A percentile compares a stretch with the other conserved stretches of the same genome.
phyloP scores from a whole-genome alignment of 2,888 invertebrate species.

The Iselma pallidipennis region DNA sequence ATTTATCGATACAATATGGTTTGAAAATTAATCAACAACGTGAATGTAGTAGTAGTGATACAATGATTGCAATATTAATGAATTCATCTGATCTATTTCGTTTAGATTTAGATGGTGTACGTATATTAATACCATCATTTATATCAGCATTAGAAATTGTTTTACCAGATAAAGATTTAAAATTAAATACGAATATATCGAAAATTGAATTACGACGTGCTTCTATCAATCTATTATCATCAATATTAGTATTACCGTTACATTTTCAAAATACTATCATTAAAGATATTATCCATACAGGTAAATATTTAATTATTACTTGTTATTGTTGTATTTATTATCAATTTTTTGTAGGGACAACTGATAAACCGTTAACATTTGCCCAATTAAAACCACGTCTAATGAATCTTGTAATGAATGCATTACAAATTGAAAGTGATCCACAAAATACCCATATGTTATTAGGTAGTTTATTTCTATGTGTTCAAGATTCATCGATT shows the following conservation, averaged over 20 bases:
- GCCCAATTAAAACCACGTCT: slow-evolving; percentile 73
- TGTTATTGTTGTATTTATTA: slow-evolving; percentile 41
- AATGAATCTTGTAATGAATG: slow-evolving; percentile 80
- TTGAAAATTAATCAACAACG: slow-evolving; percentile 56
- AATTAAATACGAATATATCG: slow-evolving; percentile 73
- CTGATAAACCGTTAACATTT: slow-evolving; percentile 60
- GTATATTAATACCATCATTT: slow-evolving; percentile 88
- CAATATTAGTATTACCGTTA: slow-evolving; percentile 88
- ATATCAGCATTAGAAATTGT: slow-evolving; percentile 90
- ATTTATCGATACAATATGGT: slow-evolving; percentile 88
- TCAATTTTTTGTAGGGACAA: slow-evolving; percentile 29
- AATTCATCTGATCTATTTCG: slow-evolving; percentile 87
- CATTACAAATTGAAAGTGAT: slow-evolving; percentile 82
- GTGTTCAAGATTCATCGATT: slow-evolving; percentile 78
- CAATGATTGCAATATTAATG: slow-evolving; percentile 84
- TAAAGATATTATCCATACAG: slow-evolving; percentile 68
- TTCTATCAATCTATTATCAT: slow-evolving; percentile 88
- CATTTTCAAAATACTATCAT: slow-evolving; percentile 83
- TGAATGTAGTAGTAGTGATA: slow-evolving; percentile 70
- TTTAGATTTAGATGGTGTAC: slow-evolving; percentile 89
- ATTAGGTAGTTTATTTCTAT: slow-evolving; percentile 75
- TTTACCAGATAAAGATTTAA: slow-evolving; percentile 82
- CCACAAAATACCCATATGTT: slow-evolving; percentile 87
- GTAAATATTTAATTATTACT: slow-evolving; percentile 37
- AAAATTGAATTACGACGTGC: slow-evolving; percentile 84